A percentile compares a stretch with the other conserved stretches of the same genome.
phyloP scores from a whole-genome alignment of 1,140 invertebrate species.

The Diorhabda carinulata region DNA sequence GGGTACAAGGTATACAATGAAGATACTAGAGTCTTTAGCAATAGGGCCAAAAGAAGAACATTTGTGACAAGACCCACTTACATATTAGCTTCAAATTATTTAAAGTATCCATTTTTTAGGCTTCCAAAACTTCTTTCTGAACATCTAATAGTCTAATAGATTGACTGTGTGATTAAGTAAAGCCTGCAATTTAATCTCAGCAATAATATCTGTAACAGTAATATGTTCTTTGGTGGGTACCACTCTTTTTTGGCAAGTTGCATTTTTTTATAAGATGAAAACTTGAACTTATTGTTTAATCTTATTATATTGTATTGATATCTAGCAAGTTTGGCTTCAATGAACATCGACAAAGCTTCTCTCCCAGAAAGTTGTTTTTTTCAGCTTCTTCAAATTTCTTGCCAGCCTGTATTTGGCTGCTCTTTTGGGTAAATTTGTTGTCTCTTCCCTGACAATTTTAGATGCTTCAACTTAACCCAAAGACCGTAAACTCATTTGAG shows the following conservation, averaged over 20 bases:
- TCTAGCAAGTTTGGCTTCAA: too few relatives aligned
- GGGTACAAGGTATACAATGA: conserved; percentile 20
- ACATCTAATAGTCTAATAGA: conserved; percentile 4
- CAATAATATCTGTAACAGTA: conserved; percentile 17
- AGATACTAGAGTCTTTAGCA: conserved; percentile 8
- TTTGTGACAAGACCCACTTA: conserved; percentile 18
- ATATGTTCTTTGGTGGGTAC: neutral
- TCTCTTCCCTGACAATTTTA: too few relatives aligned
- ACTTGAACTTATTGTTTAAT: too few relatives aligned
- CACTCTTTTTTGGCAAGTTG: neutral
- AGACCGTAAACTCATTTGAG: too few relatives aligned
- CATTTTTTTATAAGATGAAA: neutral
- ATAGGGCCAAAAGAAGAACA: too few relatives aligned
- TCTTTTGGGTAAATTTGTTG: too few relatives aligned
- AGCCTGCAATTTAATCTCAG: conserved; percentile 28
- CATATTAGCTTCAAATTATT: conserved; percentile 7
- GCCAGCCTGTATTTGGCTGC: too few relatives aligned
- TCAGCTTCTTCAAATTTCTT: too few relatives aligned
- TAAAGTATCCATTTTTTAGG: neutral
- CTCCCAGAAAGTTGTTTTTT: too few relatives aligned
- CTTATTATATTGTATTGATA: too few relatives aligned
- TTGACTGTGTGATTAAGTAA: conserved; percentile 27
- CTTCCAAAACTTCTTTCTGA: conserved; percentile 8
- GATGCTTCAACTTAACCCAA: too few relatives aligned
- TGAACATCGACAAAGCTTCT: too few relatives aligned